Evolutionary conservation across 2,888 invertebrate species (phyloP).

Genomic region (Andrena haemorrhoa): DNA sequence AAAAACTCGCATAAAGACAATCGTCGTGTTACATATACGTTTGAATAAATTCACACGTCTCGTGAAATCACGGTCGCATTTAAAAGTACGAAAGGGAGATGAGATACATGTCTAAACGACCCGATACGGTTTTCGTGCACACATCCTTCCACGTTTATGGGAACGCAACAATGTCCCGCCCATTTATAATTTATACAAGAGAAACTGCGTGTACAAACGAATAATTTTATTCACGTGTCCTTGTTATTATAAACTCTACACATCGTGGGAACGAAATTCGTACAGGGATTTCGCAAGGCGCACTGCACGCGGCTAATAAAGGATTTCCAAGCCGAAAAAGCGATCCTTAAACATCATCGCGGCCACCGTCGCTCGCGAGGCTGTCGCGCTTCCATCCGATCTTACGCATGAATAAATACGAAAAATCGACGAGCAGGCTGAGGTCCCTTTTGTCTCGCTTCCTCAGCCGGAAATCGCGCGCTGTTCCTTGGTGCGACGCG

Average conservation of each 20-base stretch:
- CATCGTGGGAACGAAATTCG: constrained; percentile 61
- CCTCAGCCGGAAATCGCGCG: background rate
- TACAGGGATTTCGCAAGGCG: constrained; percentile 56
- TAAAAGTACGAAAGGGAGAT: constrained; percentile 40
- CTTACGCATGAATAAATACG: background rate
- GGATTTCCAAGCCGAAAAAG: constrained; percentile 44
- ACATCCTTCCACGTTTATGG: constrained; percentile 42
- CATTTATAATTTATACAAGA: constrained; percentile 61
- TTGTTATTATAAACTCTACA: constrained; percentile 61
- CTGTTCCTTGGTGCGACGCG: background rate
- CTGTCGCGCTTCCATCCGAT: background rate
- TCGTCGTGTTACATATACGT: constrained; percentile 9
- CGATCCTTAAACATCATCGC: constrained; percentile 28
- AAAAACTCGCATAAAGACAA: constrained; percentile 32
- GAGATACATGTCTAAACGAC: constrained; percentile 49
- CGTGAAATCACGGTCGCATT: constrained; percentile 55
- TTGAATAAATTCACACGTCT: constrained; percentile 50
- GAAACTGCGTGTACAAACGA: constrained; percentile 60
- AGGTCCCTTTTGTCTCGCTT: no score
- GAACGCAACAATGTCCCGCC: constrained; percentile 45
- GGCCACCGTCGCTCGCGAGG: constrained; percentile 3
- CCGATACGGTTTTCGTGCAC: constrained; percentile 37
- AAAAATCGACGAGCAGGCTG: background rate
- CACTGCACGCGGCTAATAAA: constrained; percentile 20
- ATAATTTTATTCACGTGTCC: constrained; percentile 61